Percentiles rank a stretch among this genome's conserved stretches.
Evolutionary conservation across 2,888 invertebrate genomes (phyloP).

Genomic region (Apomyelois bistriatella): DNA sequence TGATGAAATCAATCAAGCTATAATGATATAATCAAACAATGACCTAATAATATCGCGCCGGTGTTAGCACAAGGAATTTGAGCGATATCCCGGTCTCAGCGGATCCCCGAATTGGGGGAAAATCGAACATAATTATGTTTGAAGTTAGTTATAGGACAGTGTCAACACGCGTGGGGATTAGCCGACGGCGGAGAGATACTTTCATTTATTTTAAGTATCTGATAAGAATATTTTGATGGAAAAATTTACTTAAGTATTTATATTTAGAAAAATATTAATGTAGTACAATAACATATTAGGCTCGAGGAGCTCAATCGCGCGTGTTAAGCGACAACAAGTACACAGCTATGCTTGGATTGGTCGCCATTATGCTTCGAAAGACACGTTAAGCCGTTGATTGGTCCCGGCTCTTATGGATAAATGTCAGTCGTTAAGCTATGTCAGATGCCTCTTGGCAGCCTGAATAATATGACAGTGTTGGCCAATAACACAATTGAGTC

Average conservation of each 20-base stretch:
- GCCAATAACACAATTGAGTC: too few species aligned
- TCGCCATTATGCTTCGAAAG: too few species aligned
- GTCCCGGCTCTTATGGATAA: too few species aligned
- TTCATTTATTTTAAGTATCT: conserved; percentile 11
- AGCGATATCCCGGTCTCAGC: conserved; percentile 65
- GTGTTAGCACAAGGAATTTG: conserved; percentile 78
- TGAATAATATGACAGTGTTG: too few species aligned
- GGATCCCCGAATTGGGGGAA: conserved; percentile 71
- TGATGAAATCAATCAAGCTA: conserved; percentile 71
- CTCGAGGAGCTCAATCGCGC: too few species aligned
- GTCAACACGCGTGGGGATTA: conserved; percentile 68
- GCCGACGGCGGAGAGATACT: conserved; percentile 26
- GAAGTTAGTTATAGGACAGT: conserved; percentile 75
- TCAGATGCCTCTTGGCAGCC: too few species aligned
- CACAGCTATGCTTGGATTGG: too few species aligned
- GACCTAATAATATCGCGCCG: conserved; percentile 62
- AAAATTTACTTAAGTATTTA: background rate
- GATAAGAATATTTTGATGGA: background rate
- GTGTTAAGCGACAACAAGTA: too few species aligned
- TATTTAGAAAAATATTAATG: too few species aligned
- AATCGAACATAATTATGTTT: conserved; percentile 79
- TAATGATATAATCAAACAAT: conserved; percentile 77
- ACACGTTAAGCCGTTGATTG: too few species aligned
- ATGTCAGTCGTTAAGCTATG: too few species aligned
- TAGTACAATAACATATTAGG: too few species aligned